A percentile compares a stretch with the other conserved stretches of the same genome.
Conservation (phyloP, 1,140 invertebrate species). For the Brachionus paranguensis region DNA sequence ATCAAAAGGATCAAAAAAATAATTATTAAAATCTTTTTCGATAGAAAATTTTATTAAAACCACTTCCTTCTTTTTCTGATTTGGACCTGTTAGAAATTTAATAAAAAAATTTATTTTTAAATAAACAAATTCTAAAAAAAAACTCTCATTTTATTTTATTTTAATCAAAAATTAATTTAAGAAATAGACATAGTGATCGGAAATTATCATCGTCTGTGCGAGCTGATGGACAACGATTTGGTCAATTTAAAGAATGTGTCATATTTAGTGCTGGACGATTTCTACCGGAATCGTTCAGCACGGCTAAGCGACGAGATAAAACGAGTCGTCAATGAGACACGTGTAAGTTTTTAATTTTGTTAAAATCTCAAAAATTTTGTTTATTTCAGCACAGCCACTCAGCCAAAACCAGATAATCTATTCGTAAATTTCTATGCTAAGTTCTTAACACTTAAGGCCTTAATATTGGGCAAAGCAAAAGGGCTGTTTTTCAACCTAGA, state of each 20-base stretch:
- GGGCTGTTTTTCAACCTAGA: not conserved
- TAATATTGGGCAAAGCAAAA: not conserved
- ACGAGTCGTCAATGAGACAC: constrained; percentile 29
- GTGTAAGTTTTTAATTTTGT: constrained; percentile 27
- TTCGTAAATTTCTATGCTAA: not conserved
- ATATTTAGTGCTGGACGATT: constrained; percentile 32
- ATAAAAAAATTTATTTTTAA: too few species aligned
- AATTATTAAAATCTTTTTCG: too few species aligned
- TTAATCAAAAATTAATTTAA: not conserved
- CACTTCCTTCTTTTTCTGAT: too few species aligned
- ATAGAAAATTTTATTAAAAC: too few species aligned
- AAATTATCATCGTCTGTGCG: constrained; percentile 38
- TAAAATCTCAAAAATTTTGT: not conserved
- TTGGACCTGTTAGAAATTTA: too few species aligned
- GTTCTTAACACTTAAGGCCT: not conserved
- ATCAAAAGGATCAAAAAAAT: too few species aligned
- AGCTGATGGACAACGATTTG: constrained; percentile 26
- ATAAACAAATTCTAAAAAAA: too few species aligned
- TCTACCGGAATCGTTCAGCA: constrained; percentile 33
- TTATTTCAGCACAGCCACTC: constrained; percentile 7
- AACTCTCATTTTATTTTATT: not conserved
- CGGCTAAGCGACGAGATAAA: constrained; percentile 39
- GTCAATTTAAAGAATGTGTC: constrained; percentile 37
- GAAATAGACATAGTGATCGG: constrained; percentile 31
- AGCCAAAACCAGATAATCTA: not conserved